Evolutionary conservation across 2,797 vertebrate species (phyloP).

Genomic region (Borostomias antarcticus): DNA sequence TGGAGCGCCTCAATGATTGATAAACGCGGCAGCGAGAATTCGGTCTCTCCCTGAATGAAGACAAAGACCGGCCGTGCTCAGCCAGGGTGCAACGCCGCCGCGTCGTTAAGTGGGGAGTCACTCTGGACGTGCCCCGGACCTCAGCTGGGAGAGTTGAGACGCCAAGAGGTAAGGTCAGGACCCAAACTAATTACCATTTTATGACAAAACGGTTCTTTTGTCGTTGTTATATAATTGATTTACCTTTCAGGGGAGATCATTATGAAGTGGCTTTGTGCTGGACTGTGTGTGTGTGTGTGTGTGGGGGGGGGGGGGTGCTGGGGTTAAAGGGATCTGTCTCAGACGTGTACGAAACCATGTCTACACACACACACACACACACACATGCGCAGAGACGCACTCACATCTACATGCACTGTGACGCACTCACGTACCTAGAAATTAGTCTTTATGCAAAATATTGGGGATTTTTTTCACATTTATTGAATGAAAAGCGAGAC

Average conservation of each 20-base stretch:
- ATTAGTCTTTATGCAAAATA: neutral
- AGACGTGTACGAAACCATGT: constrained; percentile 37
- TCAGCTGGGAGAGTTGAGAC: constrained; percentile 93
- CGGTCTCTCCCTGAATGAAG: constrained; percentile 98
- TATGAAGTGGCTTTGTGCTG: constrained; percentile 66
- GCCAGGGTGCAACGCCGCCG: constrained; percentile 94
- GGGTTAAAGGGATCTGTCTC: constrained; percentile 51
- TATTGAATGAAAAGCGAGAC: neutral
- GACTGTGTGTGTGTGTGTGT: no score
- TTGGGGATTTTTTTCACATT: neutral
- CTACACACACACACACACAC: constrained; percentile 33
- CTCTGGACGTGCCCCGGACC: constrained; percentile 87
- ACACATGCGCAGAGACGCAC: neutral
- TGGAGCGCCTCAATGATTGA: constrained; percentile 99
- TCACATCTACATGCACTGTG: neutral
- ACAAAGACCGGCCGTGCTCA: constrained; percentile 97
- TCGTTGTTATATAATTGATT: constrained; percentile 83
- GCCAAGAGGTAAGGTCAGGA: constrained; percentile 92
- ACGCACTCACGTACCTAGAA: neutral
- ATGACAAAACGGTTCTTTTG: constrained; percentile 79
- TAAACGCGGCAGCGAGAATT: constrained; percentile 97
- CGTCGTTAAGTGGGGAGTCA: constrained; percentile 96
- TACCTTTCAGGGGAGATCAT: constrained; percentile 78
- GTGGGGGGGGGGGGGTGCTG: no score
- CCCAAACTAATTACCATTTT: constrained; percentile 84